phyloP scores from a whole-genome alignment of 2,113 vertebrate species.

The Ascaphus truei region DNA sequence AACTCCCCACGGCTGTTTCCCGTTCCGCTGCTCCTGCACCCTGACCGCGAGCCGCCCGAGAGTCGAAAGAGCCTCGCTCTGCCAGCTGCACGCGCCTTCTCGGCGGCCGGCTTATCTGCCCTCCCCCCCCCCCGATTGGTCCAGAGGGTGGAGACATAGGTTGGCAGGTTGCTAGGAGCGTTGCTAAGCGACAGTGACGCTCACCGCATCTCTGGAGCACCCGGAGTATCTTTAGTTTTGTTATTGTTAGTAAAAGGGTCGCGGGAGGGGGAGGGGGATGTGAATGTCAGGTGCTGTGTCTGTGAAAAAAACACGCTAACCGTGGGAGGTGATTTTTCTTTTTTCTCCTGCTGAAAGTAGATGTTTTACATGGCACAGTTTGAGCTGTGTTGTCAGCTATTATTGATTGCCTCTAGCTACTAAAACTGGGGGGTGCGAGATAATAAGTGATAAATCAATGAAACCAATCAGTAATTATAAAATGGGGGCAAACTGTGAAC shows the following conservation, averaged over 20 bases:
- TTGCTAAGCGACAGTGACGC: slow-evolving; percentile 52
- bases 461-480: too few relatives aligned
- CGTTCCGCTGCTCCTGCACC: neutral
- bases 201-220: slow-evolving; percentile 42
- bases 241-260: too few relatives aligned
- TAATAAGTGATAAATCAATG: too few relatives aligned
- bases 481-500: too few relatives aligned
- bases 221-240: slow-evolving; percentile 31
- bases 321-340: slow-evolving; percentile 10
- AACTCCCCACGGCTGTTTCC: neutral
- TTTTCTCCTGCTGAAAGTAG: too few relatives aligned
- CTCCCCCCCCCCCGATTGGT: neutral
- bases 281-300: neutral
- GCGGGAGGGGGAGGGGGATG: neutral
- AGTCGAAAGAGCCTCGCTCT: too few relatives aligned
- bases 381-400: too few relatives aligned
- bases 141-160: neutral
- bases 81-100: slow-evolving; percentile 1
- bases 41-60: too few relatives aligned
- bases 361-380: too few relatives aligned
- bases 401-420: too few relatives aligned
- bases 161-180: neutral
- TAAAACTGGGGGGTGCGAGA: too few relatives aligned
- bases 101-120: neutral
- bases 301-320: neutral